These are phyloP conservation scores for Catalaphyllia jardinei DNA, from an alignment of 64 coral and sea anemone species.

Conservation along the genomic window DNA sequence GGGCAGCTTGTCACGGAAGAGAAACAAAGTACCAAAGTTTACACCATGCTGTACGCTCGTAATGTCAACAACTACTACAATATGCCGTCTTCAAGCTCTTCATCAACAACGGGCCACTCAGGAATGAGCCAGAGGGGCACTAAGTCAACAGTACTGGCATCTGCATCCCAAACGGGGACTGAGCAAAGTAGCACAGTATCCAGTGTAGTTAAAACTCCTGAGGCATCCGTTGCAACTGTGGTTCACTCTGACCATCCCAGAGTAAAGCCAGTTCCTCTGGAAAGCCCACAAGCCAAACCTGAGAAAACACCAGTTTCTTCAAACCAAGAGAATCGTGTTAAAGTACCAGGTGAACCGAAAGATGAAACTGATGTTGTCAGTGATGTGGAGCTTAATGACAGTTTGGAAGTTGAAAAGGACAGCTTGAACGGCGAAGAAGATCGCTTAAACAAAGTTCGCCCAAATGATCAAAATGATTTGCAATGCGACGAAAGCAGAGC, in stretches of 20 bases:
- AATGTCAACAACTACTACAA: constrained; percentile 28
- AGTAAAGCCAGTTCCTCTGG: not conserved
- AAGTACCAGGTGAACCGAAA: not conserved
- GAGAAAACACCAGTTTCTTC: not conserved
- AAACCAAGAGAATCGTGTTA: not conserved
- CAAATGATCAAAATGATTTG: not conserved
- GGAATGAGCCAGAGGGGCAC: not conserved
- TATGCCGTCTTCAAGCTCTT: not conserved
- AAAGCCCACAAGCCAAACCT: not conserved
- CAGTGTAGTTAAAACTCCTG: not conserved
- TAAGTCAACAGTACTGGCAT: not conserved
- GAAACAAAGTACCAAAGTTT: constrained; percentile 80
- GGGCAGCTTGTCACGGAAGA: constrained; percentile 89
- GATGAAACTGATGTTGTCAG: not conserved
- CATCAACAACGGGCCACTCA: not conserved
- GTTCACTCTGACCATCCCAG: constrained; percentile 13
- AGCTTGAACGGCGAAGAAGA: constrained; percentile 54
- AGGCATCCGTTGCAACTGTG: constrained; percentile 4
- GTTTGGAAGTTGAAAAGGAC: constrained; percentile 62
- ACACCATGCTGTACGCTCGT: constrained; percentile 71
- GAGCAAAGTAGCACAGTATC: not conserved
- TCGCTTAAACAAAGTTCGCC: not conserved
- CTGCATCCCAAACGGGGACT: not conserved
- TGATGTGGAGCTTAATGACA: constrained; percentile 50
- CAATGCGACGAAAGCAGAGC: not conserved